Evolutionary conservation across 1,140 invertebrate genomes (phyloP).

Genomic region (Lasaia peninsularis): DNA sequence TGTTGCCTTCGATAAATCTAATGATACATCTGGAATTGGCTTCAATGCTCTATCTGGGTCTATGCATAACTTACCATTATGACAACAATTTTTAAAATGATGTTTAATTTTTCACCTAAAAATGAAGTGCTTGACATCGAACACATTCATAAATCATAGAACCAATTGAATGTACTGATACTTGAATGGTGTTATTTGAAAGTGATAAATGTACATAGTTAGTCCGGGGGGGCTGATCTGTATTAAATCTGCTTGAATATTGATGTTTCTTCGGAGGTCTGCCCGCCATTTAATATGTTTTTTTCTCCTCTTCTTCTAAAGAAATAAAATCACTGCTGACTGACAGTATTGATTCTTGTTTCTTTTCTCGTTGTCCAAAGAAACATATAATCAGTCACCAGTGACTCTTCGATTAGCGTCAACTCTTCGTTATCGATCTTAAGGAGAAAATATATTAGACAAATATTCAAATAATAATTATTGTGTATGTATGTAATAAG

Average conservation of each 20-base stretch:
- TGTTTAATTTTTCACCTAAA: slow-evolving; percentile 12
- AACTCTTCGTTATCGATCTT: slow-evolving; percentile 25
- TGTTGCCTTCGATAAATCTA: slow-evolving; percentile 35
- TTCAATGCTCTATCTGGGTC: too few species aligned
- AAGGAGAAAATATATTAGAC: too few species aligned
- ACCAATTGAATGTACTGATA: slow-evolving; percentile 28
- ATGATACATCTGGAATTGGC: slow-evolving; percentile 25
- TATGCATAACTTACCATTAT: too few species aligned
- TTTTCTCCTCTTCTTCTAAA: too few species aligned
- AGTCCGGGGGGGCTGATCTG: slow-evolving; percentile 30
- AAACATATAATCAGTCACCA: background rate
- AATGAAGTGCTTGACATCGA: slow-evolving; percentile 13
- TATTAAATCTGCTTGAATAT: slow-evolving; percentile 32
- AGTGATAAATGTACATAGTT: slow-evolving; percentile 30
- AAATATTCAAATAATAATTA: too few species aligned
- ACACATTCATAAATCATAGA: slow-evolving; percentile 31
- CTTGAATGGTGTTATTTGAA: slow-evolving; percentile 29
- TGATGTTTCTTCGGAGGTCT: slow-evolving; percentile 29
- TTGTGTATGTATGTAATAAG: too few species aligned
- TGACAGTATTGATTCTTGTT: slow-evolving; percentile 22
- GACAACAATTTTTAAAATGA: slow-evolving; percentile 16
- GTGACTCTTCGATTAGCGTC: slow-evolving; percentile 19
- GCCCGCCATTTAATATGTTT: slow-evolving; percentile 22
- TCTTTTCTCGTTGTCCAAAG: slow-evolving; percentile 22
- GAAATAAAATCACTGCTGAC: slow-evolving; percentile 13